Evolutionary conservation across 92 coral and sea anemone genomes (phyloP), one percentile per base, ranked within the genome.

Genomic region (Micromussa lordhowensis): DNA sequence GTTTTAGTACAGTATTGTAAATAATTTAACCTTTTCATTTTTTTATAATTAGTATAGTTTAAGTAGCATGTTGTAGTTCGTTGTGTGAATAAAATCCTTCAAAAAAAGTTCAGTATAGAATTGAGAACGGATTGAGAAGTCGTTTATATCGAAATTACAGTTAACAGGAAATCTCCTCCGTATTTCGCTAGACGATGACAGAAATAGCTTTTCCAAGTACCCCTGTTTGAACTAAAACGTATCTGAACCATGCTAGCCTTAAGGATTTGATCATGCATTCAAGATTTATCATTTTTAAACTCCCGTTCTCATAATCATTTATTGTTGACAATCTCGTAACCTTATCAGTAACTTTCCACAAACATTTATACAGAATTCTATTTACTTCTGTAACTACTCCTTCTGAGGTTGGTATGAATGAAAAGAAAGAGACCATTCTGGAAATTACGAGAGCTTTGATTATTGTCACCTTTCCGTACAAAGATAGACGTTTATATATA

Each of bases 261-360:
- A 68, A 68, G 29, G 73, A 68, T 68, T 68, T 68, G 26, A 68
- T 68, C 73, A 68, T 68, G n/a, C n/a, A n/a, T n/a, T n/a, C n/a
- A n/a, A n/a, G n/a, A n/a, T n/a, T n/a, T 36, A 36, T 36, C 4
- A 2, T 36, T 5, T 36, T 36, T 36, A 36, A 36, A 36, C 38
- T 5, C 38, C 38, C 38, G 2, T 36, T 36, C 38, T 36, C 38
- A 36, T 8, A 66, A 7, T 66, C 31, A n/a, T 66, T 66, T 21
- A 66, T 66, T 66, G 72, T 30, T 22, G 72, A 66, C 12, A 66
- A n/a, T 66, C 72, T 66, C 28, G 72, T 66, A 11, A 66, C 72
- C 28, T 66, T 66, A 66, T 66, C 72, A 10, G 72, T 66, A 22
- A 29, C 30, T 66, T 66, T 66, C 72, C 72, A 66, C n/a, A 66